phyloP scores from a whole-genome alignment of 2,888 invertebrate genomes.

The Sepiola atlantica region DNA sequence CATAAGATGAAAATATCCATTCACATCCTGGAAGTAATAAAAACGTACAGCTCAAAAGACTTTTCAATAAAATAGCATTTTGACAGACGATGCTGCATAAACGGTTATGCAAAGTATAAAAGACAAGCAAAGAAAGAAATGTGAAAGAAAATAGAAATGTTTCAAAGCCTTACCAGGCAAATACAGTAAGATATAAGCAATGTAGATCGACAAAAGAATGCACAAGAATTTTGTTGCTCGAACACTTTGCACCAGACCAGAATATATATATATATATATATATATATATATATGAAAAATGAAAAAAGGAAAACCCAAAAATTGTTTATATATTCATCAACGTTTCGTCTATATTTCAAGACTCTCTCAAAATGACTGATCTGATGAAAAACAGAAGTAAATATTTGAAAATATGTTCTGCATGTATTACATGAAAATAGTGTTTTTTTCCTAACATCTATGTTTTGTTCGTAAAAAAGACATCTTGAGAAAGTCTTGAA shows the following conservation, averaged over 20 bases:
- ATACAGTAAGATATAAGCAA: constrained; percentile 32
- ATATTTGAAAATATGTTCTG: no score
- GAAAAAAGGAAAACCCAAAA: no score
- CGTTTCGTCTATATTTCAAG: no score
- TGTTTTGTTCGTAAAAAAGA: no score
- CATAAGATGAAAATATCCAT: not conserved
- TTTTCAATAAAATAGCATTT: not conserved
- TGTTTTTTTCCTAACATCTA: no score
- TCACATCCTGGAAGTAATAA: not conserved
- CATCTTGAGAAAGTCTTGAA: no score
- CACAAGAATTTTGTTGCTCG: not conserved
- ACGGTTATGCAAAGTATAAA: constrained; percentile 18
- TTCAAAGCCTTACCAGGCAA: not conserved
- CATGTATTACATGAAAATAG: no score
- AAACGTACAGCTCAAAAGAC: not conserved
- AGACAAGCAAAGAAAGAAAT: not conserved
- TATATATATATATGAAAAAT: no score
- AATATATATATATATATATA: not conserved
- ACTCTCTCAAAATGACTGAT: no score
- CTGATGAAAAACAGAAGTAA: no score
- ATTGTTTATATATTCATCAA: no score
- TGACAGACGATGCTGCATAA: not conserved
- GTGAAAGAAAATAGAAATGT: not conserved
- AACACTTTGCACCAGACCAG: not conserved
- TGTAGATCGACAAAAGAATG: not conserved